These are phyloP conservation scores for Tachina grossa DNA, from an alignment of 2,888 invertebrate species.

Conservation along the genomic window DNA sequence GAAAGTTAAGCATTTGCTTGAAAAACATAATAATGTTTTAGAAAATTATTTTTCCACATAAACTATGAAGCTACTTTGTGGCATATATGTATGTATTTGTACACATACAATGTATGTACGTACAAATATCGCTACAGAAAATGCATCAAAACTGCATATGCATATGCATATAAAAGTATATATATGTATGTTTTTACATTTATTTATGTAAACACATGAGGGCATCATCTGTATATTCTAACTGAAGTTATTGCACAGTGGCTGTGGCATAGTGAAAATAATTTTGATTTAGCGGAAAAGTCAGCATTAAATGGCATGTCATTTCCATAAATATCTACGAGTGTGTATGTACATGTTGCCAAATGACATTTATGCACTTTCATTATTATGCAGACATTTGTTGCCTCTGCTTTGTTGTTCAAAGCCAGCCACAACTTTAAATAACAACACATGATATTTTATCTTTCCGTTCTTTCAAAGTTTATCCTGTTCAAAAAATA, in stretches of 20 bases:
- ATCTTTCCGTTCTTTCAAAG: constrained; percentile 13
- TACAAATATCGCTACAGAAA: too few relatives aligned
- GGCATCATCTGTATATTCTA: not conserved
- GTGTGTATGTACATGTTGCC: constrained; percentile 44
- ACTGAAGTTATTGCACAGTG: constrained; percentile 6
- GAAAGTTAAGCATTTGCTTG: too few relatives aligned
- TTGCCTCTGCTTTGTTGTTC: constrained; percentile 45
- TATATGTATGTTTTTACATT: not conserved
- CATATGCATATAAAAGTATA: not conserved
- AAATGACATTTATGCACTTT: constrained; percentile 67
- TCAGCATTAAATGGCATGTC: constrained; percentile 41
- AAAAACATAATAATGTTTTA: too few relatives aligned
- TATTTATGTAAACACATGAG: too few relatives aligned
- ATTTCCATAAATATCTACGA: constrained; percentile 58
- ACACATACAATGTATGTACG: too few relatives aligned
- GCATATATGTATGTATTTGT: too few relatives aligned
- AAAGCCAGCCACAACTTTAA: constrained; percentile 44
- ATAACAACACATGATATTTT: constrained; percentile 43
- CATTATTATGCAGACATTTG: constrained; percentile 68
- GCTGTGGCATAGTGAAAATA: not conserved
- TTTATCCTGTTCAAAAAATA: not conserved
- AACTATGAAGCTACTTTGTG: too few relatives aligned
- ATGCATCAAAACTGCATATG: not conserved
- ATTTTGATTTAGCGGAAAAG: not conserved
- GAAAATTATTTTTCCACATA: too few relatives aligned